These are phyloP conservation scores for Erythrocebus patas DNA, from an alignment of 2,113 vertebrate genomes.

Conservation along the genomic window DNA sequence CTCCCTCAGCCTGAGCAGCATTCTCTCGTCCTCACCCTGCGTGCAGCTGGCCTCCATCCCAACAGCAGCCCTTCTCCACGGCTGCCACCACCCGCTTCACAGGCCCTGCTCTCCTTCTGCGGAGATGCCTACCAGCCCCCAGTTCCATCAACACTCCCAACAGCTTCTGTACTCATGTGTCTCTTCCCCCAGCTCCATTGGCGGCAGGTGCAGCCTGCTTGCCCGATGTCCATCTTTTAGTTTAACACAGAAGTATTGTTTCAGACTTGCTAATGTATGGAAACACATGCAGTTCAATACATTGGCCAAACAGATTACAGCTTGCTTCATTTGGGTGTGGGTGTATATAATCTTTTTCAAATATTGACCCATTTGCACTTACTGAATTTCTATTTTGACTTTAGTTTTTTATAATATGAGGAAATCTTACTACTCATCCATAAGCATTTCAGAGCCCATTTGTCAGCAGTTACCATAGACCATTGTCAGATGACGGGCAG, in stretches of 20 bases:
- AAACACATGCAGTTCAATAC: constrained; percentile 17
- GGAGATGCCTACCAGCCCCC: constrained; percentile 37
- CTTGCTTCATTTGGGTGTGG: constrained; percentile 27
- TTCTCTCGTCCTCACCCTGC: rapidly evolving
- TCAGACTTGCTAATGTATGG: constrained; percentile 19
- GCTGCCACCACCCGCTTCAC: background rate
- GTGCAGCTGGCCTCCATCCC: background rate
- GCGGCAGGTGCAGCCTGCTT: constrained; percentile 11
- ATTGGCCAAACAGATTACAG: constrained; percentile 25
- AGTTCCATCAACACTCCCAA: constrained; percentile 9
- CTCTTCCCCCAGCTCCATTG: background rate
- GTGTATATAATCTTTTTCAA: background rate
- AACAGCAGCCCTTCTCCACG: background rate
- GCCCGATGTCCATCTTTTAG: constrained; percentile 39
- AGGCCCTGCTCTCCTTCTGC: background rate
- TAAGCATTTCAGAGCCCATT: background rate
- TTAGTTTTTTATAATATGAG: background rate
- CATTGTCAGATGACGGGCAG: background rate
- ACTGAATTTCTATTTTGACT: background rate
- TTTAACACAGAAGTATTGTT: background rate
- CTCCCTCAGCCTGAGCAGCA: background rate
- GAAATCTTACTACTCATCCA: background rate
- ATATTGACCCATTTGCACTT: background rate
- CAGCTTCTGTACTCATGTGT: constrained; percentile 51
- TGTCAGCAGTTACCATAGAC: background rate